Evolutionary conservation across 2,113 vertebrate species (phyloP).

Genomic region (Stictonetta naevosa): DNA sequence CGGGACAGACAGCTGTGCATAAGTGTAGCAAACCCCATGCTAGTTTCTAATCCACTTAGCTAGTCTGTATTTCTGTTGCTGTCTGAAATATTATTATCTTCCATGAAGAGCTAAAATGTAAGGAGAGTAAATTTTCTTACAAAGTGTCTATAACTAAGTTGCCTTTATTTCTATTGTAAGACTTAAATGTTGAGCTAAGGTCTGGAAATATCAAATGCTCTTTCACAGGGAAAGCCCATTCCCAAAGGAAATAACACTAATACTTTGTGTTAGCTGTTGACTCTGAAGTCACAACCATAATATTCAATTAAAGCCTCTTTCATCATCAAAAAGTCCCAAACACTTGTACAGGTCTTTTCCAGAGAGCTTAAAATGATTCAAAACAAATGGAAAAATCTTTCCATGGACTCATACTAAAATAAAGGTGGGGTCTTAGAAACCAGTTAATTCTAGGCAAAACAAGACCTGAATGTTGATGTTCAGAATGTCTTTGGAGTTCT

Average conservation of each 20-base stretch:
- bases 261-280: not conserved
- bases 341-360: not conserved
- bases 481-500: not conserved
- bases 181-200: not conserved
- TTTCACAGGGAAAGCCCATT: not conserved
- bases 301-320: slow-evolving; percentile 20
- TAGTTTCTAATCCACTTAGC: not conserved
- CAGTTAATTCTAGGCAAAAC: not conserved
- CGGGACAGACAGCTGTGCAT: not conserved
- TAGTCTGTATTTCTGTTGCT: not conserved
- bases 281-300: not conserved
- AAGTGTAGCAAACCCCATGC: not conserved
- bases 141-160: not conserved
- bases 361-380: not conserved
- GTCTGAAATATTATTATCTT: not conserved
- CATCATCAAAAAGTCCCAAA: not conserved
- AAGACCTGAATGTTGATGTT: slow-evolving; percentile 9
- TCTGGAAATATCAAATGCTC: not conserved
- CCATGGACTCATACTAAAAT: slow-evolving; percentile 39
- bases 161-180: not conserved
- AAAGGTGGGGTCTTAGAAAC: slow-evolving; percentile 23
- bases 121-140: not conserved
- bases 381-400: slow-evolving; percentile 52
- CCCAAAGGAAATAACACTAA: not conserved
- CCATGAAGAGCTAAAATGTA: not conserved